Percentiles rank a stretch among this genome's conserved stretches.
phyloP scores from a whole-genome alignment of 2,888 invertebrate species.

The Scelioninae gen. 1 region DNA sequence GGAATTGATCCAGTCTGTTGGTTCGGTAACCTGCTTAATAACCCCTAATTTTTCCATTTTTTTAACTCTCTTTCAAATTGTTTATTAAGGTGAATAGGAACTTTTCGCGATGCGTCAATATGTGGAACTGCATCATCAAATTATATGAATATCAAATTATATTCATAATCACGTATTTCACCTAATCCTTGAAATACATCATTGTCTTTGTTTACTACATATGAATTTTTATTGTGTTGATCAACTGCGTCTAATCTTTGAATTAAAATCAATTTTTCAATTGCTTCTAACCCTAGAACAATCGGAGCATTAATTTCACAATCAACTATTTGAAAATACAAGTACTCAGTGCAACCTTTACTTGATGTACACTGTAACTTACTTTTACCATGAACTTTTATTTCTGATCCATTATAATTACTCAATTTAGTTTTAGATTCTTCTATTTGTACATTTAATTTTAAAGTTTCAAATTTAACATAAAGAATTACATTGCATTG shows the following conservation, averaged over 20 bases:
- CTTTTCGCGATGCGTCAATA: slow-evolving; percentile 4
- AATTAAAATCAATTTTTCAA: slow-evolving; percentile 3
- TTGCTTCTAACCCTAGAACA: slow-evolving; percentile 8
- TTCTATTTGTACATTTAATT: slow-evolving; percentile 19
- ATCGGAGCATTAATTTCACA: slow-evolving; percentile 19
- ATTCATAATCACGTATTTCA: too few species aligned
- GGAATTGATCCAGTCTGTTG: slow-evolving; percentile 58
- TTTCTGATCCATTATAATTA: slow-evolving; percentile 38
- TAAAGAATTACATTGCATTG: slow-evolving; percentile 43
- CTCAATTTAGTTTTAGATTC: slow-evolving; percentile 15
- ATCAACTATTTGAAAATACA: slow-evolving; percentile 17
- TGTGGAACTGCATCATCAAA: slow-evolving; percentile 11
- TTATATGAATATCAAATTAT: neutral
- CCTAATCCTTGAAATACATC: too few species aligned
- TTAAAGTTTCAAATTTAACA: slow-evolving; percentile 14
- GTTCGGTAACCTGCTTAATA: slow-evolving; percentile 35
- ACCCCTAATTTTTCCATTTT: slow-evolving; percentile 12
- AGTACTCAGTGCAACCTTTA: neutral
- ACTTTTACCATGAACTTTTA: slow-evolving; percentile 41
- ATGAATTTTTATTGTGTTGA: too few species aligned
- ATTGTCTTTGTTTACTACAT: too few species aligned
- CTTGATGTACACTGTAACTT: slow-evolving; percentile 21
- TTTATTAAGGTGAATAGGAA: slow-evolving; percentile 24
- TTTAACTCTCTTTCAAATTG: slow-evolving; percentile 13
- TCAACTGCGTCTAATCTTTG: slow-evolving; percentile 7